A percentile compares a stretch with the other conserved stretches of the same genome.
These are phyloP conservation scores for Lagodon rhomboides DNA, from an alignment of 2,797 vertebrate species.

Conservation along the genomic window DNA sequence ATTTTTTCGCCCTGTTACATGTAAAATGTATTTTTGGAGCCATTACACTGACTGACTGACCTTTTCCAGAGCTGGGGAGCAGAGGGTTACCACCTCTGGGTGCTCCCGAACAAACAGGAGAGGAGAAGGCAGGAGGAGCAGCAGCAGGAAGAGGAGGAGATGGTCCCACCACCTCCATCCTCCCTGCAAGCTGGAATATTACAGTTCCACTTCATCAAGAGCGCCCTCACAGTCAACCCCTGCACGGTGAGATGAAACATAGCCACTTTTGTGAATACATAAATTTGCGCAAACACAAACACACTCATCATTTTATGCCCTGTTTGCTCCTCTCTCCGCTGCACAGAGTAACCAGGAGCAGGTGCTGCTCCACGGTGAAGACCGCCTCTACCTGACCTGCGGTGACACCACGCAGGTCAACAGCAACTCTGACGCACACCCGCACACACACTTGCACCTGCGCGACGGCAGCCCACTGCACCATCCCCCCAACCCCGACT, in stretches of 20 bases:
- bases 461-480: conserved; percentile 85
- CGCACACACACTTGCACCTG: conserved; percentile 79
- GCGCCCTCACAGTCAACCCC: conserved; percentile 97
- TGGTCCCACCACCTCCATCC: conserved; percentile 59
- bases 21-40: background rate
- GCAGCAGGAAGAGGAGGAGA: conserved; percentile 73
- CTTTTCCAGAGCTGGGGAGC: conserved; percentile 92
- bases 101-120: conserved; percentile 85
- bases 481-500: conserved; percentile 82
- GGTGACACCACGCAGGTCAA: conserved; percentile 93
- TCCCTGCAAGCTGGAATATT: conserved; percentile 90
- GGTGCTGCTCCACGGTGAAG: conserved; percentile 97
- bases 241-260: conserved; percentile 91
- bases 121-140: conserved; percentile 73
- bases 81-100: conserved; percentile 98
- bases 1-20: background rate
- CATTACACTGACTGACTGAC: background rate
- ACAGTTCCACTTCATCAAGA: conserved; percentile 99
- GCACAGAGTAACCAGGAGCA: conserved; percentile 97
- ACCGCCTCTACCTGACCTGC: conserved; percentile 97
- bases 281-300: background rate
- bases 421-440: conserved; percentile 82
- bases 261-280: background rate
- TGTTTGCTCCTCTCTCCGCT: conserved; percentile 7
- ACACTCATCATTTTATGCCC: background rate